These are phyloP conservation scores for Phalacrocorax brasilianus DNA, from an alignment of 2,113 vertebrate genomes.

Conservation along the genomic window DNA sequence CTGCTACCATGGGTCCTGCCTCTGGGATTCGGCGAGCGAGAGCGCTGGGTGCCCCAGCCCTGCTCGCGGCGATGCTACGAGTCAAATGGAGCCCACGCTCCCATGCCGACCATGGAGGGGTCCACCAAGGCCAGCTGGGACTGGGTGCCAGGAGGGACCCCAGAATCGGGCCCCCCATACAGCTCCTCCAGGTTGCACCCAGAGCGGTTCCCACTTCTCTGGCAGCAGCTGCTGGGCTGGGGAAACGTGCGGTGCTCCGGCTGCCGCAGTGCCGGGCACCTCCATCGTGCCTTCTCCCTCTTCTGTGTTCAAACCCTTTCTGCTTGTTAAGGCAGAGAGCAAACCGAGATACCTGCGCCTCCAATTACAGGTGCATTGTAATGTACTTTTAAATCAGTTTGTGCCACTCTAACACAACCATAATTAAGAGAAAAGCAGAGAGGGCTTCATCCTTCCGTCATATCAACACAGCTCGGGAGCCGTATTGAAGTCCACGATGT, in stretches of 20 bases:
- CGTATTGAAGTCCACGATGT: neutral
- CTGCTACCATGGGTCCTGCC: neutral
- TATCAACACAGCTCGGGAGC: neutral
- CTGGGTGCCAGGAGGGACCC: rapidly evolving
- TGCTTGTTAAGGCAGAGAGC: neutral
- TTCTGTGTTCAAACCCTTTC: neutral
- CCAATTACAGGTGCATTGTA: neutral
- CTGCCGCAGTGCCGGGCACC: neutral
- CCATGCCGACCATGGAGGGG: rapidly evolving
- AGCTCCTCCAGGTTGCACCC: neutral
- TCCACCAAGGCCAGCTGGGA: neutral
- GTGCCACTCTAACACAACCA: neutral
- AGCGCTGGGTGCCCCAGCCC: neutral
- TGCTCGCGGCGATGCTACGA: rapidly evolving
- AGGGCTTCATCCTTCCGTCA: neutral
- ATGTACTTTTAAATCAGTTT: conserved; percentile 11
- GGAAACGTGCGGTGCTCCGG: neutral
- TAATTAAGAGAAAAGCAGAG: neutral
- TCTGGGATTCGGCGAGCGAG: rapidly evolving
- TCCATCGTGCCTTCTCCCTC: neutral
- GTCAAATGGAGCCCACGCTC: rapidly evolving
- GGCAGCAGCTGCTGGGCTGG: rapidly evolving
- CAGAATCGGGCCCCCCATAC: rapidly evolving
- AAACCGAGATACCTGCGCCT: neutral
- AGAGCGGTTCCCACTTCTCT: neutral